Evolutionary conservation across 2,113 vertebrate species (phyloP), one percentile per base, ranked within the genome.

Genomic region (Oceanodroma tethys): DNA sequence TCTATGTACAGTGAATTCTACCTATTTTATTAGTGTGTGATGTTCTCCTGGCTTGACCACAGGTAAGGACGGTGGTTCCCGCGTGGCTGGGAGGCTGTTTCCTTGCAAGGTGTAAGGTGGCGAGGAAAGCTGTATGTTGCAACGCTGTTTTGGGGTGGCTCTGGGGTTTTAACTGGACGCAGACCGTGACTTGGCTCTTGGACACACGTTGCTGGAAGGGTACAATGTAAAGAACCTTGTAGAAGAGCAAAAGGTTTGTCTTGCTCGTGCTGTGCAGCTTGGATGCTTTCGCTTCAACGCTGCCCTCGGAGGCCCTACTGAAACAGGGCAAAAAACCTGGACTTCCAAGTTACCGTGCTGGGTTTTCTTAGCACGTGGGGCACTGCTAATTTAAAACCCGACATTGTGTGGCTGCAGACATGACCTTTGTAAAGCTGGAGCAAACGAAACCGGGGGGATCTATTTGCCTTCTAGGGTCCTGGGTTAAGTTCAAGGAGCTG

Each of bases 151-250:
- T 65, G 43, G 56, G 20, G 4, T 43, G 6, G 34, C 36, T 75
- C 42, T 4, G 15, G 27, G 36, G 47, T 4, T 86, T 71, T 63
- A 47, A 32, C 50, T 13, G 4, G 19, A 20, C 0, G 2, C 50
- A 56, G n/a, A 13, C 42, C 0, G 0, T 16, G 22, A 2, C 25
- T 42, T 72, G 34, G 29, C 43, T 75, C 20, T 71, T 11, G 34
- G 45, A 7, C 6, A 1, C 10, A 2, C 0, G 1, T 52, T 47
- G 67, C 50, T 80, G 62, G 16, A 70, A 58, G 9, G 32, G 5
- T 48, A 34, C 42, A 4, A 11, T 0, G 0, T 6, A 5, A 50
- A 38, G 26, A 42, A 30, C 14, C 12, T 21, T n/a, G 7, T 11
- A 38, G 75, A 62, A 50, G 16, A 67, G 34, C 15, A 50, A 11